Evolutionary conservation across 2,888 invertebrate species (phyloP).

Genomic region (Polydrusus pterygomalis): DNA sequence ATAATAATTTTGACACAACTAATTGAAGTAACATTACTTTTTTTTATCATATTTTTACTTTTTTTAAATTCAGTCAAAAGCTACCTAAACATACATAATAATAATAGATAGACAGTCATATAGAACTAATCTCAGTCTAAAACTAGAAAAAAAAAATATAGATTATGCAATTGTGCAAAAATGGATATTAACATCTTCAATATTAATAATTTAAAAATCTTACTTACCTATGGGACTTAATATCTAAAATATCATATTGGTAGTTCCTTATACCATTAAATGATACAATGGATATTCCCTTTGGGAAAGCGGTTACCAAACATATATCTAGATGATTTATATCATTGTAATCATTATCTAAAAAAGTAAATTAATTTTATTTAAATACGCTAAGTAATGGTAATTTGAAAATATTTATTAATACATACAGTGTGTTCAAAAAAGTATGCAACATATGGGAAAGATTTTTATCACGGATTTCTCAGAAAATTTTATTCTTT

Average conservation of each 20-base stretch:
- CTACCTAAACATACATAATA: neutral
- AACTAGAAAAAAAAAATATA: neutral
- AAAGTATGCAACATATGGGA: too few species aligned
- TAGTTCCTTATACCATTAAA: conserved; percentile 59
- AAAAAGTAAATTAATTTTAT: conserved; percentile 36
- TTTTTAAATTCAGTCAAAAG: too few species aligned
- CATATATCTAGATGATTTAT: conserved; percentile 56
- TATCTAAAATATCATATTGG: conserved; percentile 62
- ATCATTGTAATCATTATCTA: conserved; percentile 58
- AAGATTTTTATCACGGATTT: too few species aligned
- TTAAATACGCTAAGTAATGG: too few species aligned
- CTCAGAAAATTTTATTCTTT: too few species aligned
- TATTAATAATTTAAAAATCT: neutral
- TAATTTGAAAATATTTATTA: too few species aligned
- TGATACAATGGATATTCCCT: conserved; percentile 60
- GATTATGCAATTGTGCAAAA: neutral
- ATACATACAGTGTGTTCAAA: too few species aligned
- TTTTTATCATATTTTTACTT: too few species aligned
- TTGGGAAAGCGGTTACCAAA: conserved; percentile 62
- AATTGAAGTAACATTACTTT: too few species aligned
- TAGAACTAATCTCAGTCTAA: too few species aligned
- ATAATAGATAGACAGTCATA: neutral
- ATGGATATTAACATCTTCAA: neutral
- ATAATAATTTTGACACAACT: too few species aligned
- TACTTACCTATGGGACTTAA: conserved; percentile 65